Evolutionary conservation across 1,140 invertebrate species (phyloP), one percentile per base, ranked within the genome.

Genomic region (Oryzaephilus surinamensis): DNA sequence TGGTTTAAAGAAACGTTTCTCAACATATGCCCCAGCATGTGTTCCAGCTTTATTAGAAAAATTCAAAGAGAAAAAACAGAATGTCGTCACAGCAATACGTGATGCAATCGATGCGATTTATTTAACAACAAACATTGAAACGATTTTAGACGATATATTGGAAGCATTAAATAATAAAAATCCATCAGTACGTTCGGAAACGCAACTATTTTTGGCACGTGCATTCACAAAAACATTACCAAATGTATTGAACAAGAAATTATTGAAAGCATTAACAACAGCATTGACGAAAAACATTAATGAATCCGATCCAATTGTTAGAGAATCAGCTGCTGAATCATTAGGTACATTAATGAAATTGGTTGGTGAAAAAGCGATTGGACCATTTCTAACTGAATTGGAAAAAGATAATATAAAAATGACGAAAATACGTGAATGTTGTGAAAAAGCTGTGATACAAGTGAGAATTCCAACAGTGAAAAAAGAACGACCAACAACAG

Each of bases 61-160:
- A 67, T 98, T 99, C 55, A 95, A 94, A 57, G 96, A 99, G 63
- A 98, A 97, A 67, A 99, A 99, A 57, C 70, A 78, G 21, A 89
- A 79, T 61, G 92, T 97, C 30, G 89, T 97, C 0, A 56, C 70
- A 19, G 78, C 82, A 1, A 65, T 98, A 11, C 66, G 87, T 21
- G 93, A 97, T 47, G 86, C 89, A n/a, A 82, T 89, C 19, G 95
- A 99, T 69, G 87, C 88, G 6, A 77, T 91, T 41, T 96, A 81
- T 65, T 65, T 73, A 7, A 77, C 79, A 41, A 87, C 84, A 18
- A 84, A 69, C 39, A 67, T 98, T 4, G 95, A 97, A 66, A 66
- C 76, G 1, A 84, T 97, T 50, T 72, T 83, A 48, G 93, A 97
- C 60, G 87, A 93, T 51, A 65, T 81, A 11, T 48, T 87, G 1